Evolutionary conservation across 2,888 invertebrate genomes (phyloP).

Genomic region (Hybos culiciformis): DNA sequence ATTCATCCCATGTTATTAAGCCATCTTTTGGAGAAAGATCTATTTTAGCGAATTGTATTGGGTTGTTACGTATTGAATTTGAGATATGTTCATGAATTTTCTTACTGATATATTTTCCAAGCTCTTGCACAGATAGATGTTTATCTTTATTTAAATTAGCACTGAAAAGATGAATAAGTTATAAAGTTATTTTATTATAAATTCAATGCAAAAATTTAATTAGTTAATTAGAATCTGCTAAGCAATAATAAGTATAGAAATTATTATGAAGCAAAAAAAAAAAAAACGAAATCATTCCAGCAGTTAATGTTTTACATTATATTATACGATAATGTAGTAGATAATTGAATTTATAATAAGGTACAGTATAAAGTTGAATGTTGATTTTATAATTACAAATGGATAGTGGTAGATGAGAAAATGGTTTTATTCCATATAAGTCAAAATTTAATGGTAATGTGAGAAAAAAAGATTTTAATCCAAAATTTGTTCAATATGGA

Average conservation of each 20-base stretch:
- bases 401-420: too few relatives aligned
- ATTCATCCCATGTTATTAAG: slow-evolving; percentile 63
- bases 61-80: slow-evolving; percentile 50
- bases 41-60: slow-evolving; percentile 48
- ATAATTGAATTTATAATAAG: slow-evolving; percentile 18
- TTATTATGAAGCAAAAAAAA: background rate
- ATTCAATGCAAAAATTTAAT: background rate
- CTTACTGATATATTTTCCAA: slow-evolving; percentile 50
- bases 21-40: slow-evolving; percentile 51
- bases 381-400: too few relatives aligned
- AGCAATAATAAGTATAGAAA: background rate
- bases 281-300: background rate
- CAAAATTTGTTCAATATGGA: too few relatives aligned
- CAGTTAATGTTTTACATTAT: background rate
- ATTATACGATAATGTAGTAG: slow-evolving; percentile 17
- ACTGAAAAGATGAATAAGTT: slow-evolving; percentile 36
- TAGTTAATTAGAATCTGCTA: background rate
- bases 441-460: too few relatives aligned
- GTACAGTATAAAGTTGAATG: too few relatives aligned
- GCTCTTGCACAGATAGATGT: slow-evolving; percentile 45
- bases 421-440: too few relatives aligned
- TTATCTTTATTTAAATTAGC: slow-evolving; percentile 47
- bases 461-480: too few relatives aligned
- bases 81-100: slow-evolving; percentile 57
- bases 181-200: background rate